Evolutionary conservation across 1,140 invertebrate genomes (phyloP).

Genomic region (Idris sp.): DNA sequence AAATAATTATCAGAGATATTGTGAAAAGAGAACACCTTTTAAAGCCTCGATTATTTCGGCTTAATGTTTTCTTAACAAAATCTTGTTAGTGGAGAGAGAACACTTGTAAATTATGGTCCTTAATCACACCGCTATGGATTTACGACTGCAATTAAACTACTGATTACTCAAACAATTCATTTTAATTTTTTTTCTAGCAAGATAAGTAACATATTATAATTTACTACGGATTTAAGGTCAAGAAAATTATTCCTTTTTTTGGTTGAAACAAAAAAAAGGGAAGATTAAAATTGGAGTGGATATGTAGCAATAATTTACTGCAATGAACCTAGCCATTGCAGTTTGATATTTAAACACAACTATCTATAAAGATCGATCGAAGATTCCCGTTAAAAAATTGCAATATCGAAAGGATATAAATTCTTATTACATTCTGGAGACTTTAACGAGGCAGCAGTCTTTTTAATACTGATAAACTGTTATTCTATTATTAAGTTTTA

Average conservation of each 20-base stretch:
- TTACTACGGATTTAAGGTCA: slow-evolving; percentile 33
- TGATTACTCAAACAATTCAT: slow-evolving; percentile 31
- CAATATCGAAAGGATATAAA: too few species aligned
- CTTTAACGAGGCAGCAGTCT: background rate
- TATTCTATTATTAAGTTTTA: slow-evolving; percentile 27
- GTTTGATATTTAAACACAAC: too few species aligned
- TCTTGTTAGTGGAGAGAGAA: slow-evolving; percentile 22
- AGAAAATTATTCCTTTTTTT: slow-evolving; percentile 38
- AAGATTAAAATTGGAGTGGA: too few species aligned
- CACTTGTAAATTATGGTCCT: slow-evolving; percentile 24
- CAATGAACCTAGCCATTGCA: too few species aligned
- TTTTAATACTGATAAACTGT: slow-evolving; percentile 23
- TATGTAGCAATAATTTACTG: too few species aligned
- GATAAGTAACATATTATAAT: too few species aligned
- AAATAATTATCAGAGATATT: background rate
- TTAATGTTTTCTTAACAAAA: slow-evolving; percentile 31
- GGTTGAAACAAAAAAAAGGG: too few species aligned
- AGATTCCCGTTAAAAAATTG: too few species aligned
- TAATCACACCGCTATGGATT: slow-evolving; percentile 37
- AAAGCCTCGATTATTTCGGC: slow-evolving; percentile 9
- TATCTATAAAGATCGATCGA: slow-evolving; percentile 29
- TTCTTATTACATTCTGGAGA: slow-evolving; percentile 33
- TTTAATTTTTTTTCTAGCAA: slow-evolving; percentile 21
- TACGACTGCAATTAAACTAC: slow-evolving; percentile 37
- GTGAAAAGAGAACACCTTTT: background rate